phyloP scores from a whole-genome alignment of 1,140 invertebrate species.

The Leptonema lineaticorne region DNA sequence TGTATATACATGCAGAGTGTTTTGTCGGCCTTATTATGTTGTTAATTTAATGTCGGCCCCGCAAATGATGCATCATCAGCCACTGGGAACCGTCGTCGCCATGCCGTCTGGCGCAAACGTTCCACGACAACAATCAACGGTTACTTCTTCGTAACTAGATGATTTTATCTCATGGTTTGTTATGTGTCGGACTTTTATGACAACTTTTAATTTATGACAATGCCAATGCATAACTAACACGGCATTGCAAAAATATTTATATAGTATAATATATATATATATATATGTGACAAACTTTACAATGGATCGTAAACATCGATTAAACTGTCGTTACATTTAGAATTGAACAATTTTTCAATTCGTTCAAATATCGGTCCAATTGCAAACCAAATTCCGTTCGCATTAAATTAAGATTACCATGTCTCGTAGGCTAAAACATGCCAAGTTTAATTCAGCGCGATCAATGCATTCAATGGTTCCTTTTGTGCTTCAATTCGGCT shows the following conservation, averaged over 20 bases:
- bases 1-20: neutral
- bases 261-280: neutral
- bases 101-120: slow-evolving; percentile 23
- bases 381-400: too few species aligned
- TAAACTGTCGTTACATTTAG: neutral
- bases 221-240: neutral
- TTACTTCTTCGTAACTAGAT: neutral
- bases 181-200: too few species aligned
- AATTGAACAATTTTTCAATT: neutral
- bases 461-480: too few species aligned
- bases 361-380: neutral
- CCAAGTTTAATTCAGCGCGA: too few species aligned
- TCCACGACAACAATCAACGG: too few species aligned
- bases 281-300: too few species aligned
- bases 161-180: neutral
- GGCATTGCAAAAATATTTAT: neutral
- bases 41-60: slow-evolving; percentile 35
- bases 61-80: slow-evolving; percentile 34
- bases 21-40: slow-evolving; percentile 36
- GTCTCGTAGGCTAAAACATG: too few species aligned
- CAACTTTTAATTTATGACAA: neutral
- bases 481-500: neutral
- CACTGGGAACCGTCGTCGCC: slow-evolving; percentile 34
- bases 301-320: too few species aligned
- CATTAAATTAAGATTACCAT: too few species aligned